Percentiles rank a stretch among this genome's conserved stretches.
phyloP scores from a whole-genome alignment of 2,888 invertebrate genomes.

The Hylaea fasciaria region DNA sequence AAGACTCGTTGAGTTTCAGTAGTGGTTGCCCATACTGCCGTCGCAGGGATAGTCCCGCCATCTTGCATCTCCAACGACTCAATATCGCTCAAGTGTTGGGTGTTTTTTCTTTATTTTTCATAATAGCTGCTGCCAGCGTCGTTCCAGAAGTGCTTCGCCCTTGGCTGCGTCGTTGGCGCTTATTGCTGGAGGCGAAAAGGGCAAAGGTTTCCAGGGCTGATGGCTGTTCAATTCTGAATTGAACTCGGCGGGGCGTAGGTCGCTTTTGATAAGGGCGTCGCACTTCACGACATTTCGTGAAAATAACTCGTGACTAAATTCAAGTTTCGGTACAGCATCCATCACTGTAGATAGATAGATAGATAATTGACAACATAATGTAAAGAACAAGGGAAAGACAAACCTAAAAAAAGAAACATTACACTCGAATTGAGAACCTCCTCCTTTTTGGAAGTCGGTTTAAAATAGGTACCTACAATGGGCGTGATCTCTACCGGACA shows the following conservation, averaged over 20 bases:
- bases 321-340: no score
- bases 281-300: no score
- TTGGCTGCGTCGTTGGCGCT: constrained; percentile 13
- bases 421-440: no score
- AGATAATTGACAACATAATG: no score
- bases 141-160: constrained; percentile 10
- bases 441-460: no score
- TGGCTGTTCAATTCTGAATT: not conserved
- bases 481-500: no score
- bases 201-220: constrained; percentile 20
- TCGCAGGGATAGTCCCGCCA: constrained; percentile 48
- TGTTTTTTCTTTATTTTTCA: constrained; percentile 40
- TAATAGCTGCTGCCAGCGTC: constrained; percentile 32
- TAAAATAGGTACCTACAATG: no score
- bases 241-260: not conserved
- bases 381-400: no score
- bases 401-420: no score
- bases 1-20: no score
- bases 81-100: constrained; percentile 49
- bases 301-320: no score
- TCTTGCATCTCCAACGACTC: constrained; percentile 58
- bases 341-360: no score
- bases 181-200: constrained; percentile 19
- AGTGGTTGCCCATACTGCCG: constrained; percentile 18
- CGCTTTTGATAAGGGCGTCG: not conserved